Evolutionary conservation across 1,140 invertebrate genomes (phyloP).

Genomic region (Sinella curviseta): DNA sequence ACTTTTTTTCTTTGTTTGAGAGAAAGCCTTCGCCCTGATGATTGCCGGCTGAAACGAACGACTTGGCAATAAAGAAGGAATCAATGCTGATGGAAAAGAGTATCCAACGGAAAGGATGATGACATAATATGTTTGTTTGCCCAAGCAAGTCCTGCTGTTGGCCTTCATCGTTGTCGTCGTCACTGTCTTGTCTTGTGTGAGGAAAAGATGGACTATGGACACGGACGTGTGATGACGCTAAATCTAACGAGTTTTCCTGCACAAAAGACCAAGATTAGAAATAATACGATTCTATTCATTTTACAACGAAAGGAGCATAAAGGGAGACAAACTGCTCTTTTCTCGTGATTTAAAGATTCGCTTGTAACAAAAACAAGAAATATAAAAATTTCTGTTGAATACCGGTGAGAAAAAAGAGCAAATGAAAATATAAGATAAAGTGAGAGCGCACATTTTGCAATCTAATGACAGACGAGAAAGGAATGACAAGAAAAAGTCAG

Average conservation of each 20-base stretch:
- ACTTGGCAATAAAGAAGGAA: neutral
- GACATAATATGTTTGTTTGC: no score
- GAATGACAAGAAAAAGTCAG: neutral
- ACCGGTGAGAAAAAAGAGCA: conserved; percentile 1
- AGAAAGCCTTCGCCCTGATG: no score
- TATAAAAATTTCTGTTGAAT: neutral
- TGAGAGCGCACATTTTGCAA: neutral
- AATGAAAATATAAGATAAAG: conserved; percentile 9
- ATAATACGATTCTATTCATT: neutral
- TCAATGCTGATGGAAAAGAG: neutral
- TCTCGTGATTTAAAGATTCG: neutral
- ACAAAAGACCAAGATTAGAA: no score
- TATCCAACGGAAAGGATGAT: no score
- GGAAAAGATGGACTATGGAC: no score
- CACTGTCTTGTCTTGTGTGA: no score
- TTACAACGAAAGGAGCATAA: neutral
- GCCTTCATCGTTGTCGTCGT: no score
- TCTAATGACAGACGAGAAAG: neutral
- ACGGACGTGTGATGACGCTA: no score
- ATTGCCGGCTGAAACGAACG: no score
- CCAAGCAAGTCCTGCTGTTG: no score
- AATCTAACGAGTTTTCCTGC: no score
- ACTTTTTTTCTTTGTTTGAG: neutral
- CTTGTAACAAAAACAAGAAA: neutral
- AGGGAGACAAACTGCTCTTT: neutral